phyloP scores from a whole-genome alignment of 92 coral and sea anemone genomes.

The Porites divaricata region DNA sequence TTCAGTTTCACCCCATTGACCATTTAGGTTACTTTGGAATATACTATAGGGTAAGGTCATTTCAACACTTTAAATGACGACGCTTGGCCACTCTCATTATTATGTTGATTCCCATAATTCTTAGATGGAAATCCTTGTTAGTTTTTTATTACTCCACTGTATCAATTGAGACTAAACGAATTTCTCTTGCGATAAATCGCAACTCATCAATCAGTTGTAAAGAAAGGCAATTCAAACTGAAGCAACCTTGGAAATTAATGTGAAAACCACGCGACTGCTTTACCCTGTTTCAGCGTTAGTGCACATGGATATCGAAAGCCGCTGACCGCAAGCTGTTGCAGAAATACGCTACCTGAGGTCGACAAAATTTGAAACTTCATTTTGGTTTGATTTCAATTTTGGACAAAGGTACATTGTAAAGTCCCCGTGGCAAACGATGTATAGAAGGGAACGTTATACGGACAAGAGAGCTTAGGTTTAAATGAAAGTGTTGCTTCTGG shows the following conservation, averaged over 20 bases:
- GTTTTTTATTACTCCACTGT: too few species aligned
- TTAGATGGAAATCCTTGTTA: too few species aligned
- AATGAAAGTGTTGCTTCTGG: constrained; percentile 37
- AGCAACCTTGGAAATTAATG: not conserved
- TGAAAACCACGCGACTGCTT: constrained; percentile 23
- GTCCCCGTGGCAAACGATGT: constrained; percentile 36
- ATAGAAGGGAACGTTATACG: constrained; percentile 38
- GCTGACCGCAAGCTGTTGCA: constrained; percentile 36
- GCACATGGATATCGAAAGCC: constrained; percentile 21
- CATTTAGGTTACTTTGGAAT: too few species aligned
- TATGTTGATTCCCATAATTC: too few species aligned
- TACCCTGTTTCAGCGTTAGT: constrained; percentile 30
- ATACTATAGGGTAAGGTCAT: too few species aligned
- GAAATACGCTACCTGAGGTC: constrained; percentile 23
- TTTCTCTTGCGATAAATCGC: too few species aligned
- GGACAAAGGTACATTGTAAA: constrained; percentile 5
- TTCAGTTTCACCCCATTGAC: too few species aligned
- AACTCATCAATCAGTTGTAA: too few species aligned
- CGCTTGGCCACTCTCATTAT: too few species aligned
- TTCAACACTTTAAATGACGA: too few species aligned
- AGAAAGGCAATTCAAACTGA: too few species aligned
- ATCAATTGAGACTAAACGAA: too few species aligned
- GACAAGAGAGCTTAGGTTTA: constrained; percentile 41
- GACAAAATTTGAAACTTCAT: constrained; percentile 36
- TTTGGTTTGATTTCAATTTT: not conserved